Evolutionary conservation across 30 jellyfish, hydroid and myxozoan genomes (phyloP).

Genomic region (Thelohanellus kitauei): DNA sequence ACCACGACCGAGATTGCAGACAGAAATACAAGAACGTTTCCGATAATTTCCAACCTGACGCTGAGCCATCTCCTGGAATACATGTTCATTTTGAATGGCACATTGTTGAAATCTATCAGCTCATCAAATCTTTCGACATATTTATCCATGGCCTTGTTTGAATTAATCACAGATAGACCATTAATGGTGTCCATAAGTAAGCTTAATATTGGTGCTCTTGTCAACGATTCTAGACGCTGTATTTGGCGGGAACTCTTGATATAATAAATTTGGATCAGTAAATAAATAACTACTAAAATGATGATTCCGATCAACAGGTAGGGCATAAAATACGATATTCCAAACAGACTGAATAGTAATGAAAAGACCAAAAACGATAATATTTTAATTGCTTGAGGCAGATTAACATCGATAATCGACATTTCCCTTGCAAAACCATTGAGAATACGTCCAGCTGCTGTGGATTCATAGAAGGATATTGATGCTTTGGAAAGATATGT

Average conservation of each 20-base stretch:
- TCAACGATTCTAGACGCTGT: conserved; percentile 41
- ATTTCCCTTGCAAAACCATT: conserved; percentile 62
- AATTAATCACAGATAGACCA: conserved; percentile 57
- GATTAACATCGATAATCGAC: conserved; percentile 25
- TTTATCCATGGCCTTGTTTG: conserved; percentile 14
- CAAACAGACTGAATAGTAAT: conserved; percentile 21
- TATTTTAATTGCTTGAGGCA: conserved; percentile 16
- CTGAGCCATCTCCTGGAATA: conserved; percentile 55
- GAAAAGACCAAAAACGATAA: conserved; percentile 18
- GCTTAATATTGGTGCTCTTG: conserved; percentile 60
- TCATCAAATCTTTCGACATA: conserved; percentile 18
- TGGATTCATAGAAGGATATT: conserved; percentile 63
- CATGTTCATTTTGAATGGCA: too few species aligned
- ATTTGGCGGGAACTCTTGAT: conserved; percentile 31
- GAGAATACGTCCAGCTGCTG: conserved; percentile 70
- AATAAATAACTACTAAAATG: conserved; percentile 24
- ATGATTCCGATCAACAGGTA: conserved; percentile 34
- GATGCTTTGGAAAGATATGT: too few species aligned
- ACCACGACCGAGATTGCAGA: conserved; percentile 40
- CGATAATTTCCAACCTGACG: conserved; percentile 55
- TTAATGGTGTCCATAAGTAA: conserved; percentile 53
- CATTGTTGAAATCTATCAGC: conserved; percentile 27
- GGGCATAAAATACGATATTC: conserved; percentile 40
- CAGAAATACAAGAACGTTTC: conserved; percentile 23
- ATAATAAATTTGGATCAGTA: conserved; percentile 30